phyloP scores from a whole-genome alignment of 2,888 invertebrate genomes.

The Ornithoptera priamus region DNA sequence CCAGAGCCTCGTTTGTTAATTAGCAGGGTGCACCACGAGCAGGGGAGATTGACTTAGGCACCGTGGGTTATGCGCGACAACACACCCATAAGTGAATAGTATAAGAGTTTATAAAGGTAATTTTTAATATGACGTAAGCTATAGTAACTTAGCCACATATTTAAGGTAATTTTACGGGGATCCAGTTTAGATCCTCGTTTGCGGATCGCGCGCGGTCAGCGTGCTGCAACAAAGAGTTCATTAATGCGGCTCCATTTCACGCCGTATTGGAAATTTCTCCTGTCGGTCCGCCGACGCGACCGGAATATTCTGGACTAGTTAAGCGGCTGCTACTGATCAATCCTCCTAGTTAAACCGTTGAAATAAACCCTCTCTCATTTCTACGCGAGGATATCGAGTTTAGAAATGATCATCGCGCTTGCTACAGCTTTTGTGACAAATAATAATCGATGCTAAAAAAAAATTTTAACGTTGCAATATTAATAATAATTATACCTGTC shows the following conservation, averaged over 20 bases:
- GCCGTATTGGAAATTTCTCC: conserved; percentile 15
- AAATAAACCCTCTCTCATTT: neutral
- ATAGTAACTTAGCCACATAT: neutral
- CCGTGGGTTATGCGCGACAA: no score
- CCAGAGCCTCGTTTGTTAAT: no score
- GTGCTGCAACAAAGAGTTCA: conserved; percentile 2
- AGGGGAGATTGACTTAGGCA: no score
- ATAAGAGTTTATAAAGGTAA: no score
- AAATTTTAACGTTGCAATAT: no score
- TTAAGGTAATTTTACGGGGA: neutral
- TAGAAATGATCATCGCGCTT: no score
- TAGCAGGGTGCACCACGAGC: no score
- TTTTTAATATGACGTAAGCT: no score
- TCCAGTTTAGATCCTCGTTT: neutral
- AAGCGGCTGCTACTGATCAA: neutral
- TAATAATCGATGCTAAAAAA: no score
- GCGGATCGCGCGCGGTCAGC: neutral
- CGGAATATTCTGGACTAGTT: conserved; percentile 8
- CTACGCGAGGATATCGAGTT: neutral
- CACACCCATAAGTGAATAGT: no score
- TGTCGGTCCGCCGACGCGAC: neutral
- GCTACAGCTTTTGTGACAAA: neutral
- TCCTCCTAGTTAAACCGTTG: neutral
- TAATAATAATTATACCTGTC: no score
- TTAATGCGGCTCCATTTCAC: conserved; percentile 9